Conservation (phyloP, 2,113 vertebrate species). For the Pseudorasbora parva region DNA sequence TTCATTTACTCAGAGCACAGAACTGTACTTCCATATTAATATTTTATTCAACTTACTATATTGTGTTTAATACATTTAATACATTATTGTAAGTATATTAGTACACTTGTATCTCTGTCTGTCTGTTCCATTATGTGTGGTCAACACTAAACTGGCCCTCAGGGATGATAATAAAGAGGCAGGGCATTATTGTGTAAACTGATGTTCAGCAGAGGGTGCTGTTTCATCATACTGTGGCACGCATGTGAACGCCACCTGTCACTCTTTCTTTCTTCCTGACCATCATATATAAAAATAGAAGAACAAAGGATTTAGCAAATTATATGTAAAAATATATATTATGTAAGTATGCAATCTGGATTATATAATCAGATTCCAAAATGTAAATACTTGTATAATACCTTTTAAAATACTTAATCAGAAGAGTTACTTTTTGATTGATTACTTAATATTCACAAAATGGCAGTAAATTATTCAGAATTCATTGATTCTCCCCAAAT, state of each 20-base stretch:
- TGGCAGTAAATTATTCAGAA: too few species aligned
- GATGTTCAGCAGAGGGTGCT: slow-evolving; percentile 16
- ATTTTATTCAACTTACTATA: too few species aligned
- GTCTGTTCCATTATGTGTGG: not conserved
- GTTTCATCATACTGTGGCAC: too few species aligned
- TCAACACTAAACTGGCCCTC: not conserved
- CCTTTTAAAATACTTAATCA: too few species aligned
- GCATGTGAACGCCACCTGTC: too few species aligned
- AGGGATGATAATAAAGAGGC: not conserved
- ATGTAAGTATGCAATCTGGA: too few species aligned
- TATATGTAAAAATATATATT: not conserved
- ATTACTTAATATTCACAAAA: too few species aligned
- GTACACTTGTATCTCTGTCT: not conserved
- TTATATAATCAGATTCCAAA: too few species aligned
- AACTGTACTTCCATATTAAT: not conserved
- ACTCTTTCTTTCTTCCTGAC: too few species aligned
- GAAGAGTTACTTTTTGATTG: too few species aligned
- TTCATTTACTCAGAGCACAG: not conserved
- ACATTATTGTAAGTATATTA: not conserved
- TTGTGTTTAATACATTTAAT: not conserved
- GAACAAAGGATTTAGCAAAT: not conserved
- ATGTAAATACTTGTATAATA: too few species aligned
- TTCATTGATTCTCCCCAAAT: too few species aligned
- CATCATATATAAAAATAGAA: not conserved
- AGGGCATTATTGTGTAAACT: not conserved